phyloP scores from a whole-genome alignment of 2,113 vertebrate species.

The Paedocypris sp. region DNA sequence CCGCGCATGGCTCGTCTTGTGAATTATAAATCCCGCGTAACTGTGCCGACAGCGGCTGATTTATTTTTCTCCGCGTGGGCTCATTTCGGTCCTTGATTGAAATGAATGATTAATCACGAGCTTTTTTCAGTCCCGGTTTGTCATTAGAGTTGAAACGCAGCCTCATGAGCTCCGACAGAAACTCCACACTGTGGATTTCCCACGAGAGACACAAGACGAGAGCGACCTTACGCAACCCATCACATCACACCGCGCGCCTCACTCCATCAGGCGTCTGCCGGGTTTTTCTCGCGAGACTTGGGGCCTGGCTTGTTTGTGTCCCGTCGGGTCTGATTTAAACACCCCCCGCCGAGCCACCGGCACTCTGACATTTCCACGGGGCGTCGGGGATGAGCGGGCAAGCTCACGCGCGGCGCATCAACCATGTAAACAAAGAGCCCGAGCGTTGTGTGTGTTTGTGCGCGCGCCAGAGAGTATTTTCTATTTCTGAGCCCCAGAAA shows the following conservation, averaged over 20 bases:
- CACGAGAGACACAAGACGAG: too few relatives aligned
- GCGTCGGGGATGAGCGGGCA: neutral
- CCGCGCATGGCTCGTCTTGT: too few relatives aligned
- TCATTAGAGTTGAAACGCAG: neutral
- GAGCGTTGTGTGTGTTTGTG: too few relatives aligned
- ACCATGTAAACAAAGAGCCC: neutral
- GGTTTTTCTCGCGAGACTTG: neutral
- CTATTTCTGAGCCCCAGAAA: too few relatives aligned
- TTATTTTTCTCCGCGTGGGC: neutral
- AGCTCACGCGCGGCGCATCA: neutral
- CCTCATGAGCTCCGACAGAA: neutral
- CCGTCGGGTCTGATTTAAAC: neutral
- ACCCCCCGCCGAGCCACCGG: neutral
- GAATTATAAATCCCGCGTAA: neutral
- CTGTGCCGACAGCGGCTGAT: too few relatives aligned
- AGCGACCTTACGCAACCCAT: neutral
- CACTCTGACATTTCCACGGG: neutral
- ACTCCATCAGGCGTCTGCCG: neutral
- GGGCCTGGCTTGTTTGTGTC: neutral
- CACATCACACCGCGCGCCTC: neutral
- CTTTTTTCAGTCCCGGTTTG: neutral
- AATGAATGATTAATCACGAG: neutral
- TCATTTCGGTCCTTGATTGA: neutral
- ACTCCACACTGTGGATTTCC: too few relatives aligned
- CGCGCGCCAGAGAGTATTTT: too few relatives aligned